Evolutionary conservation across 2,113 vertebrate species (phyloP).

Genomic region (Pteronura brasiliensis): DNA sequence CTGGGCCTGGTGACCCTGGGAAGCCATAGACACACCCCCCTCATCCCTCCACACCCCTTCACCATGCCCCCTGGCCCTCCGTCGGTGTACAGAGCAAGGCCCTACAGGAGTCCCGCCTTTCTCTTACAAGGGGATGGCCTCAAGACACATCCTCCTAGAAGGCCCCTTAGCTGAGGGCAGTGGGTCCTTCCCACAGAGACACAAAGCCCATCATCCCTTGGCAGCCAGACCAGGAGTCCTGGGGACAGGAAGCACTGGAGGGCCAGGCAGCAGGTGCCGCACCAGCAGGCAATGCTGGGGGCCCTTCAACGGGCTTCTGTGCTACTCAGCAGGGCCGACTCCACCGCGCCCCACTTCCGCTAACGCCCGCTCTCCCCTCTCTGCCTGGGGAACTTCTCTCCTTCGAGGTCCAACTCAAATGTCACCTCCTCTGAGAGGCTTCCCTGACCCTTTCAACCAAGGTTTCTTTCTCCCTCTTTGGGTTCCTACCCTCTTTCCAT

Average conservation of each 20-base stretch:
- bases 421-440: background rate
- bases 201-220: background rate
- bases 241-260: background rate
- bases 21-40: background rate
- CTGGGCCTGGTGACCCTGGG: background rate
- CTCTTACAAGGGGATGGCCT: background rate
- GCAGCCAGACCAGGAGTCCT: background rate
- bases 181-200: background rate
- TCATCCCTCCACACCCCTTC: background rate
- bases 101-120: background rate
- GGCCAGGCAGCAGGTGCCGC: accelerated
- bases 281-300: background rate
- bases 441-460: background rate
- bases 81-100: background rate
- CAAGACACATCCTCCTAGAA: background rate
- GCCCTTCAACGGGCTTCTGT: background rate
- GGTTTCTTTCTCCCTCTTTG: background rate
- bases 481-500: background rate
- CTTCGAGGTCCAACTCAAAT: no score
- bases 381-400: background rate
- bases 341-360: accelerated
- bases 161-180: background rate
- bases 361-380: background rate
- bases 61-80: background rate
- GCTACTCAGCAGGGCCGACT: background rate